A percentile compares a stretch with the other conserved stretches of the same genome.
phyloP scores from a whole-genome alignment of 2,113 vertebrate species.

The Oryzias javanicus region DNA sequence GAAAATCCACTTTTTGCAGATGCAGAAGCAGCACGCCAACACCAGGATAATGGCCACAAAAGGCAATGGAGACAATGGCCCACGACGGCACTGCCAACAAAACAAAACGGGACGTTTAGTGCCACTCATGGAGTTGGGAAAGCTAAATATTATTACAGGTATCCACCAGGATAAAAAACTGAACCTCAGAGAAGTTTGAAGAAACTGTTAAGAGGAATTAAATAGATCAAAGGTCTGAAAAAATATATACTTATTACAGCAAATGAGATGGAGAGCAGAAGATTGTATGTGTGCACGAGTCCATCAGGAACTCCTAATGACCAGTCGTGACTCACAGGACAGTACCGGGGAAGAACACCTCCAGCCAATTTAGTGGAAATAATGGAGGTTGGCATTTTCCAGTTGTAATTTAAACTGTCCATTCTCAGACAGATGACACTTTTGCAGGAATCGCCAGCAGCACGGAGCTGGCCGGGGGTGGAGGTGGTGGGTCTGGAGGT shows the following conservation, averaged over 20 bases:
- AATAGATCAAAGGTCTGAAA: conserved; percentile 3
- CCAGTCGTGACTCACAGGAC: conserved; percentile 17
- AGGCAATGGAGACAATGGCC: conserved; percentile 98
- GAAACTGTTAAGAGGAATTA: background rate
- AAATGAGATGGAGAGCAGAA: conserved; percentile 36
- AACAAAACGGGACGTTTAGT: conserved; percentile 6
- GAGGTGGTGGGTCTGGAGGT: conserved; percentile 20
- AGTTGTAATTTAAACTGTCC: conserved; percentile 54
- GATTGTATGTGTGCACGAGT: background rate
- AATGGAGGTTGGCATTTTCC: conserved; percentile 66
- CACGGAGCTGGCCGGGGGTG: conserved; percentile 11
- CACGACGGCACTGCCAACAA: conserved; percentile 89
- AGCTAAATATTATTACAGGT: background rate
- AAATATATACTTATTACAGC: conserved; percentile 9
- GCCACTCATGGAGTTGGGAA: background rate
- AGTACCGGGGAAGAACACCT: conserved; percentile 45
- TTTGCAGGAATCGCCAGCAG: conserved; percentile 42
- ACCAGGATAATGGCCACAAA: conserved; percentile 95
- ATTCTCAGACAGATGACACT: conserved; percentile 46
- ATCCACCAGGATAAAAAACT: background rate
- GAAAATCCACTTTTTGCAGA: conserved; percentile 99
- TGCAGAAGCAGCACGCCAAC: conserved; percentile 97
- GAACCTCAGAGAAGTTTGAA: background rate
- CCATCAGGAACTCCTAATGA: too few species aligned
- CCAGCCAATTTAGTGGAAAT: conserved; percentile 64